Evolutionary conservation across 2,888 invertebrate species (phyloP).

Genomic region (Drosophila mimica): DNA sequence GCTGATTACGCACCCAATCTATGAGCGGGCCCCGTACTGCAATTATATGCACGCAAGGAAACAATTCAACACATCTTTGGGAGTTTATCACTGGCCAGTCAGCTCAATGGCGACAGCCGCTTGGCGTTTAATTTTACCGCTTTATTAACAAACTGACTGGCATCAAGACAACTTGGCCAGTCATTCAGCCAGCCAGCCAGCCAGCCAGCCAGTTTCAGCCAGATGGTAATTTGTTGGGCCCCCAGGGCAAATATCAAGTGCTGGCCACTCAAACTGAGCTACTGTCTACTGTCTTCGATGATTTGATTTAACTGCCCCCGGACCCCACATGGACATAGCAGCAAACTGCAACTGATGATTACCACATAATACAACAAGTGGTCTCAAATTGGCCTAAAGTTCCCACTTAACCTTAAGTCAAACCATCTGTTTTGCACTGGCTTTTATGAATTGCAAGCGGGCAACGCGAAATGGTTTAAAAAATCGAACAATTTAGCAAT

Average conservation of each 20-base stretch:
- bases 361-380: not conserved
- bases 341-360: constrained; percentile 31
- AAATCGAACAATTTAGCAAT: not conserved
- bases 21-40: constrained; percentile 33
- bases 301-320: constrained; percentile 46
- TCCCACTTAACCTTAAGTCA: constrained; percentile 6
- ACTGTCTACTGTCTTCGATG: constrained; percentile 68
- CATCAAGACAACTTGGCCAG: constrained; percentile 5
- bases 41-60: constrained; percentile 79
- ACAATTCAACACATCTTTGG: constrained; percentile 72
- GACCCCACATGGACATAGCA: constrained; percentile 14
- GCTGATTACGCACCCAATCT: constrained; percentile 59
- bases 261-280: constrained; percentile 59
- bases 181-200: constrained; percentile 6
- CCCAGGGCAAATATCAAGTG: constrained; percentile 57
- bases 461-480: too few species aligned
- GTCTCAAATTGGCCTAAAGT: not conserved
- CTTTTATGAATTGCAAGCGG: not conserved
- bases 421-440: not conserved
- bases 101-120: constrained; percentile 42
- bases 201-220: constrained; percentile 22
- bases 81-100: constrained; percentile 68
- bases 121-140: constrained; percentile 79
- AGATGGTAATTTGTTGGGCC: constrained; percentile 71
- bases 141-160: constrained; percentile 65